Conservation (phyloP, 2,888 invertebrate genomes). For the Stenurella melanura region DNA sequence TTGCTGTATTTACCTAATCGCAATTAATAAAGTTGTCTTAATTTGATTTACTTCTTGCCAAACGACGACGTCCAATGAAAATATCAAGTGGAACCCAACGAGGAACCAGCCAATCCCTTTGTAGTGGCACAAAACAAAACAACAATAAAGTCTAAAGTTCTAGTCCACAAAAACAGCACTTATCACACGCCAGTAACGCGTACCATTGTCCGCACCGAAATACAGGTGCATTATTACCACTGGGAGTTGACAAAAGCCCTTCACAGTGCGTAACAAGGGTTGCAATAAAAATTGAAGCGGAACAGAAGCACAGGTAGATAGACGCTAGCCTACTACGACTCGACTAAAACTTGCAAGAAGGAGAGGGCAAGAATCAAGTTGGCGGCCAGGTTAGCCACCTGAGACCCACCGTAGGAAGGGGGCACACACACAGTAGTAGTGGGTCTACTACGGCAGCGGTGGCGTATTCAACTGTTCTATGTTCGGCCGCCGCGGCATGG, state of each 20-base stretch:
- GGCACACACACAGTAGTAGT: constrained; percentile 65
- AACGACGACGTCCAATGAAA: not conserved
- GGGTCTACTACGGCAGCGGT: constrained; percentile 70
- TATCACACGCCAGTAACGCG: constrained; percentile 32
- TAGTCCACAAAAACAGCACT: constrained; percentile 38
- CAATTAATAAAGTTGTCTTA: not conserved
- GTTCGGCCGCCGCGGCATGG: constrained; percentile 61
- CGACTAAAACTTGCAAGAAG: constrained; percentile 47
- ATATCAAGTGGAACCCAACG: constrained; percentile 30
- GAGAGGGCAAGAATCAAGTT: constrained; percentile 55
- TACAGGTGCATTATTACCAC: constrained; percentile 42
- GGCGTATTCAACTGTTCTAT: constrained; percentile 70
- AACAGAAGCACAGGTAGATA: constrained; percentile 47
- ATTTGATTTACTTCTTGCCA: not conserved
- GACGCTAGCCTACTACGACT: constrained; percentile 44
- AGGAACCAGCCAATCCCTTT: constrained; percentile 47
- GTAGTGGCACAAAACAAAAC: constrained; percentile 43
- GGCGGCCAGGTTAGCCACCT: constrained; percentile 58
- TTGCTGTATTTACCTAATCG: not conserved
- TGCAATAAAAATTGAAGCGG: constrained; percentile 36
- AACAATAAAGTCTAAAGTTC: constrained; percentile 32
- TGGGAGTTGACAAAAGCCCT: constrained; percentile 34
- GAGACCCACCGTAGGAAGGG: constrained; percentile 55
- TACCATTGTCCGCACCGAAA: constrained; percentile 40
- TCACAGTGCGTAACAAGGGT: constrained; percentile 36